Evolutionary conservation across 2,888 invertebrate genomes (phyloP).

Genomic region (Drosophila fungiperda): DNA sequence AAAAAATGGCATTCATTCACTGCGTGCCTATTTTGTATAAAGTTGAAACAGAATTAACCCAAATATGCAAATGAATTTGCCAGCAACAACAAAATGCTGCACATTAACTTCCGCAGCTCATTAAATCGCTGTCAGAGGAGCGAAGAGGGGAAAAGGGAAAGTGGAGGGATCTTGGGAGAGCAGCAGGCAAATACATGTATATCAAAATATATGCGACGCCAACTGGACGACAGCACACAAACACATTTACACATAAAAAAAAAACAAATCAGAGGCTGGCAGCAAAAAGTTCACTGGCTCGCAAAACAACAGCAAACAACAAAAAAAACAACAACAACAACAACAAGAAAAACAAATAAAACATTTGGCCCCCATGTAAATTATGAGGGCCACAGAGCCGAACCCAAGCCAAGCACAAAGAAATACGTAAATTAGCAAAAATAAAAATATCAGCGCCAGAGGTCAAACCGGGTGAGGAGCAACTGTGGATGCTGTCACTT

Average conservation of each 20-base stretch:
- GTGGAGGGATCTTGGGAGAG: background rate
- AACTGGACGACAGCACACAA: slow-evolving; percentile 72
- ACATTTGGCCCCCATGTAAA: slow-evolving; percentile 63
- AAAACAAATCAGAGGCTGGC: slow-evolving; percentile 23
- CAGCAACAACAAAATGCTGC: slow-evolving; percentile 61
- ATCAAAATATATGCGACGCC: slow-evolving; percentile 79
- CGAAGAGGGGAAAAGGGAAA: background rate
- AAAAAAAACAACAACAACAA: background rate
- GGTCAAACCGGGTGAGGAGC: slow-evolving; percentile 42
- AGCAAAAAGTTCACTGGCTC: slow-evolving; percentile 29
- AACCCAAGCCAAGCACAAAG: slow-evolving; percentile 28
- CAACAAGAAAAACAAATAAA: slow-evolving; percentile 57
- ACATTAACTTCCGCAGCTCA: slow-evolving; percentile 82
- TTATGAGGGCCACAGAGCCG: slow-evolving; percentile 59
- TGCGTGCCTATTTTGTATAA: slow-evolving; percentile 22
- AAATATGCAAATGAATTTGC: slow-evolving; percentile 78
- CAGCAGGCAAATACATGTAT: slow-evolving; percentile 59
- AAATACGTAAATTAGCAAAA: slow-evolving; percentile 64
- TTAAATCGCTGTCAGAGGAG: slow-evolving; percentile 74
- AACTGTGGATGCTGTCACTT: background rate
- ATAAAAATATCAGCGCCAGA: slow-evolving; percentile 52
- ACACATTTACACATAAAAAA: slow-evolving; percentile 6
- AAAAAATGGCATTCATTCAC: slow-evolving; percentile 55
- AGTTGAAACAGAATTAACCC: slow-evolving; percentile 71
- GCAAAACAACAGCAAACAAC: slow-evolving; percentile 27